Conservation (phyloP, 2,797 vertebrate genomes). For the Podargus strigoides region DNA sequence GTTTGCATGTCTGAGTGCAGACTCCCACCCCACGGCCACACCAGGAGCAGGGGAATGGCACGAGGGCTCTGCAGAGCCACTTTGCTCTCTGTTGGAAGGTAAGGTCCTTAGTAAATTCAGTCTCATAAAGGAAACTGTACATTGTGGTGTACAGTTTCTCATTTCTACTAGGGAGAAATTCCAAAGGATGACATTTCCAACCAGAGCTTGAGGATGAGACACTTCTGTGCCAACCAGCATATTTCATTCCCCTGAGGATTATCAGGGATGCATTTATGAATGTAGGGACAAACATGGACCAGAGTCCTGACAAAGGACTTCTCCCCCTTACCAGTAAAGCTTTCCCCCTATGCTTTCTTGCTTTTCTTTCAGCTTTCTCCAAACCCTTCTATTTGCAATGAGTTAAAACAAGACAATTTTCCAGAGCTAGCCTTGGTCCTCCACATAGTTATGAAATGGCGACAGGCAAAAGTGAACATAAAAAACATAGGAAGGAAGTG, state of each 20-base stretch:
- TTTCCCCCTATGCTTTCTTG: neutral
- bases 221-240: neutral
- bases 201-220: neutral
- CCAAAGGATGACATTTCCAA: neutral
- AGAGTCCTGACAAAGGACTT: neutral
- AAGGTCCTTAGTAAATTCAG: neutral
- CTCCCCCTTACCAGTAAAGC: neutral
- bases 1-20: neutral
- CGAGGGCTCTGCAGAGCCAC: neutral
- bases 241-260: neutral
- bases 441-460: neutral
- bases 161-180: neutral
- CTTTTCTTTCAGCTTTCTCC: neutral
- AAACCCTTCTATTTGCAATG: neutral
- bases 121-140: neutral
- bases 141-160: neutral
- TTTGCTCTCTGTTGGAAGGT: neutral
- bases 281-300: neutral
- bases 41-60: neutral
- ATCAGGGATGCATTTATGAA: neutral
- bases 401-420: neutral
- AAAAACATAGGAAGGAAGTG: neutral
- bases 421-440: neutral
- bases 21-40: rapidly evolving
- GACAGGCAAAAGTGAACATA: neutral